Conservation (phyloP, 1,140 invertebrate genomes). For the Phymorhynchus buccinoides region DNA sequence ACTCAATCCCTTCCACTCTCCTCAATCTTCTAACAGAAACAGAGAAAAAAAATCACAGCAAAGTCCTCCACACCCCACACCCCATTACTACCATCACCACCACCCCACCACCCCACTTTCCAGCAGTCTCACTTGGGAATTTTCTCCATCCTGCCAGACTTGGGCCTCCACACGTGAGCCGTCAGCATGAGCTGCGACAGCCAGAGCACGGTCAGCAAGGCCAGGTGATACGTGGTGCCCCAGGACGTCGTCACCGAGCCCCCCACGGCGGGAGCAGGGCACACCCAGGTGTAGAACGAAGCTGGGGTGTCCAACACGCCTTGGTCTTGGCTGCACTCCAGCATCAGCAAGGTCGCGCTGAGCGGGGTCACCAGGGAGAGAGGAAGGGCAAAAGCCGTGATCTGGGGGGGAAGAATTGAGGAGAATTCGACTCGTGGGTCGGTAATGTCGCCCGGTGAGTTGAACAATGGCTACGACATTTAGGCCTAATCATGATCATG, state of each 20-base stretch:
- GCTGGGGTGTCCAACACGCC: conserved; percentile 46
- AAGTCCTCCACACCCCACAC: no score
- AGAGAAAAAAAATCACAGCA: neutral
- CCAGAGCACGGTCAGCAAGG: conserved; percentile 82
- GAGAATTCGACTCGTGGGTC: conserved; percentile 2
- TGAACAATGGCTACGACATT: no score
- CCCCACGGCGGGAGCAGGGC: conserved; percentile 36
- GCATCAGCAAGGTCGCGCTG: conserved; percentile 54
- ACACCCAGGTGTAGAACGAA: conserved; percentile 57
- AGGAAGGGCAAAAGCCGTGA: conserved; percentile 65
- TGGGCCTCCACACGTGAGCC: conserved; percentile 97
- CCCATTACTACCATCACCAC: neutral
- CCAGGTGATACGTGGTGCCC: conserved; percentile 48
- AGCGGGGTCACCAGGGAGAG: conserved; percentile 64
- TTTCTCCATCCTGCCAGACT: conserved; percentile 95
- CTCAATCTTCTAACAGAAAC: no score
- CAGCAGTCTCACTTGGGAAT: conserved; percentile 88
- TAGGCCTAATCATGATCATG: no score
- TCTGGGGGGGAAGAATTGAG: neutral
- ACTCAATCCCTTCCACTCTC: no score
- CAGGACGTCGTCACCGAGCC: neutral
- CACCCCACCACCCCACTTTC: no score
- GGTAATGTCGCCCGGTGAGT: no score
- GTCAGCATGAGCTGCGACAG: conserved; percentile 97
- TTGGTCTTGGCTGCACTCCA: conserved; percentile 46